Evolutionary conservation across 1,140 invertebrate species (phyloP), one percentile per base, ranked within the genome.

Genomic region (Leucophenga varia): DNA sequence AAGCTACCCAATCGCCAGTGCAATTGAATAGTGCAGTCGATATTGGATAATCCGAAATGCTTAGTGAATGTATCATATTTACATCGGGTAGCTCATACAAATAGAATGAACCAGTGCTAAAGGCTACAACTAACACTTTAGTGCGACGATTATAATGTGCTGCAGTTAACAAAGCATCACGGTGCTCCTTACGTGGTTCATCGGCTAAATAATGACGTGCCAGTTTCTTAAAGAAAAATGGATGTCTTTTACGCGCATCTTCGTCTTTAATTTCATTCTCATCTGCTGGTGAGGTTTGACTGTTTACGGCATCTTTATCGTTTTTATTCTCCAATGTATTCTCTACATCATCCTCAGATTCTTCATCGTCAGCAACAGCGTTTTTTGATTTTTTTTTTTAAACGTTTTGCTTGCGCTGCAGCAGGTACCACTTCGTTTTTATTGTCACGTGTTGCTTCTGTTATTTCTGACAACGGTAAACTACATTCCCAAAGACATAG

Each of bases 1-100:
- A 69, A 0, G 91, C 95, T 40, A 99, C 87, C 95, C 95, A 98
- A 72, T 98, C 95, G 0, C 95, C 95, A 13, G 85, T 87, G 8
- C 76, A 75, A 68, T 97, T 98, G 28, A 98, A 81, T 0, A 84
- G 75, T 2, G 96, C 84, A 1, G 90, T 83, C 16, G 86, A 85
- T 37, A 98, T 90, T 43, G 79, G 76, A 60, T 93, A 85, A 31
- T 93, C 84, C 1, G 88, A 88, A 57, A 95, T 87, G 55, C 85
- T 92, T 4, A 97, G 78, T 2, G 91, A 93, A 78, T 97, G 93
- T 44, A 98, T 93, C 43, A 95, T 77, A 71, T 87, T 95, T 17
- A 93, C 89, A 30, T 94, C 90, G 5, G 95, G 94, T 78, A 97
- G 82, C 76, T 97, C 93, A 61, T 97, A 90, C 1, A 98, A 78